phyloP scores from a whole-genome alignment of 2,888 invertebrate genomes.

The Napeogenes sylphis region DNA sequence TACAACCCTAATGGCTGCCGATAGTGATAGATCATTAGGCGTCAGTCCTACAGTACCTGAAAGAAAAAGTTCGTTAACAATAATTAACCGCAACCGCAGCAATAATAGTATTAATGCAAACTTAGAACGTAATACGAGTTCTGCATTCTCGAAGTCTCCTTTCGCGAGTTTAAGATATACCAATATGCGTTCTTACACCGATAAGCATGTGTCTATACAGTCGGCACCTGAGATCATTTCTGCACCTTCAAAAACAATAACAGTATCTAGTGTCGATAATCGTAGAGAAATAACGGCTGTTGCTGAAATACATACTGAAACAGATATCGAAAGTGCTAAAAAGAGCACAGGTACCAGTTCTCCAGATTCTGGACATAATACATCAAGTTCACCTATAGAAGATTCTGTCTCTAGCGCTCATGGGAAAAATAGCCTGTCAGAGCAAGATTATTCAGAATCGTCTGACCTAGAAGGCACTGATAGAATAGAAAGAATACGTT shows the following conservation, averaged over 20 bases:
- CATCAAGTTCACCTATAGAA: constrained; percentile 87
- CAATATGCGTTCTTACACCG: constrained; percentile 54
- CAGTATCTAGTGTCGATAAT: constrained; percentile 65
- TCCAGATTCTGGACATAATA: constrained; percentile 88
- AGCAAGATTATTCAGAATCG: constrained; percentile 91
- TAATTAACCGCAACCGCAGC: constrained; percentile 75
- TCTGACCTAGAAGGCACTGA: constrained; percentile 93
- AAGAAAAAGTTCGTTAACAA: constrained; percentile 85
- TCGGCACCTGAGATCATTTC: constrained; percentile 62
- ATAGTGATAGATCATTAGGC: constrained; percentile 79
- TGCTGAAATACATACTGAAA: constrained; percentile 75
- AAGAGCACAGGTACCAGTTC: constrained; percentile 83
- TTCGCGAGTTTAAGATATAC: constrained; percentile 64
- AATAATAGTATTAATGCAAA: constrained; percentile 71
- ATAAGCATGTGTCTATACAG: constrained; percentile 57
- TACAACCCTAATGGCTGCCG: constrained; percentile 85
- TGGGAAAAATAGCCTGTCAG: constrained; percentile 83
- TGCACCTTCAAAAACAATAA: constrained; percentile 53
- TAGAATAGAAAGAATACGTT: constrained; percentile 88
- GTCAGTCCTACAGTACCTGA: constrained; percentile 88
- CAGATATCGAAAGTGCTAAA: constrained; percentile 67
- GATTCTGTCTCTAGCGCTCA: constrained; percentile 84
- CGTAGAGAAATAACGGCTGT: constrained; percentile 77
- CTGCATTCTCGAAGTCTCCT: constrained; percentile 62
- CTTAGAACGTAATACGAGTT: constrained; percentile 73